Evolutionary conservation across 2,113 vertebrate genomes (phyloP), one percentile per base, ranked within the genome.

Genomic region (Pontoporia blainvillei): DNA sequence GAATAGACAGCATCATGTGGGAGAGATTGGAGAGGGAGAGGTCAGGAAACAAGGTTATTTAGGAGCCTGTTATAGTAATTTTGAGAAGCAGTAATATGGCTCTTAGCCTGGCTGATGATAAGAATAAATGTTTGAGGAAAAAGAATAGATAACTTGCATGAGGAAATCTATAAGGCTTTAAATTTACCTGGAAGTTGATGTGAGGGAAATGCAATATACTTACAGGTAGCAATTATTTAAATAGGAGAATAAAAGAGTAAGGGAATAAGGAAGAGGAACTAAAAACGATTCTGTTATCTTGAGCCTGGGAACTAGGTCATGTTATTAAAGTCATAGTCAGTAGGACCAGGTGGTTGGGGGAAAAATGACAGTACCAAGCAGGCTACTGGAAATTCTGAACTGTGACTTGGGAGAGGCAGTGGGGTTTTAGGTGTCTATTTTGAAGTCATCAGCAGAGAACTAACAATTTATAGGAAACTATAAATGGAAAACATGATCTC

Each of bases 261-360:
- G 4, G 20, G 23, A 84, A 39, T 31, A 84, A 61, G 27, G 46
- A 44, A 75, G 4, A 49, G 1, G 49, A 89, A 61, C n/a, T 31
- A 62, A 88, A 97, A 57, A 41, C 6, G 8, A 72, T 18, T 72
- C 6, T 36, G 13, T 36, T 52, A 12, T 59, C 5, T 69, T 93
- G 61, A 62, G 6, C n/a, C 9, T 92, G 17, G 1, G 5, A 21
- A 25, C 0, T 5, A 5, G 13, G 27, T 79, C 4, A 3, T 21
- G 2, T 62, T 29, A 25, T 52, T 78, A 36, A 93, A 62, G 44
- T 83, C 17, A 27, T 17, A n/a, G 20, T 83, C 17, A 39, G 23
- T 49, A 86, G 10, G 15, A 59, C 82, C 44, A 69, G 18, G 46
- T 71, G 36, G 27, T 52, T 69, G 17, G 11, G 44, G 15, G 9